These are phyloP conservation scores for Gallinago solitaria DNA, from an alignment of 2,797 vertebrate species.

Conservation along the genomic window DNA sequence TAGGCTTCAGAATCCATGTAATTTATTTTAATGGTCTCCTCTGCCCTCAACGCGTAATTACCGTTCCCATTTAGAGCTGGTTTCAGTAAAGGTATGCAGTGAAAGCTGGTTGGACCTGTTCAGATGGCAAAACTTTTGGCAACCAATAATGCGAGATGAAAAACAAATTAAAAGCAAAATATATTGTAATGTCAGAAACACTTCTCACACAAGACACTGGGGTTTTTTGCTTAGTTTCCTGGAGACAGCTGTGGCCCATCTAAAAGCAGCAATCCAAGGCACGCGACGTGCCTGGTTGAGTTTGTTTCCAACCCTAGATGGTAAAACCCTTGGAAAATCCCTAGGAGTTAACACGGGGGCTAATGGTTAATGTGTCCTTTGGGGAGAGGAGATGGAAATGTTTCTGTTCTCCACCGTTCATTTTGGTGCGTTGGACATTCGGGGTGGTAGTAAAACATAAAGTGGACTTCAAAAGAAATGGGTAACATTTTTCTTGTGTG, in stretches of 20 bases:
- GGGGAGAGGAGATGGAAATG: background rate
- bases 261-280: background rate
- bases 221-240: background rate
- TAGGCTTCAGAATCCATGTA: slow-evolving; percentile 53
- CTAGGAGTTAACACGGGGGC: background rate
- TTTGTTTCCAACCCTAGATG: background rate
- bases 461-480: background rate
- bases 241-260: slow-evolving; percentile 8
- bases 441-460: background rate
- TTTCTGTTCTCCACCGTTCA: background rate
- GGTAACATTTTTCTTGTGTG: background rate
- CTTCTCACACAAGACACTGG: background rate
- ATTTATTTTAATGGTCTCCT: slow-evolving; percentile 66
- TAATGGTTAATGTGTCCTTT: fast-evolving
- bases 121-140: slow-evolving; percentile 13
- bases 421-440: background rate
- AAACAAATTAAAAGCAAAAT: background rate
- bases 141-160: slow-evolving; percentile 7
- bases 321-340: slow-evolving; percentile 19
- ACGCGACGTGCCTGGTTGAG: background rate
- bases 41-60: slow-evolving; percentile 54
- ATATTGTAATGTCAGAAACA: background rate
- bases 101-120: slow-evolving; percentile 59
- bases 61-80: background rate
- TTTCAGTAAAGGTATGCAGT: slow-evolving; percentile 20